phyloP scores from a whole-genome alignment of 1,140 invertebrate species.

The Pristionchus pacificus region DNA sequence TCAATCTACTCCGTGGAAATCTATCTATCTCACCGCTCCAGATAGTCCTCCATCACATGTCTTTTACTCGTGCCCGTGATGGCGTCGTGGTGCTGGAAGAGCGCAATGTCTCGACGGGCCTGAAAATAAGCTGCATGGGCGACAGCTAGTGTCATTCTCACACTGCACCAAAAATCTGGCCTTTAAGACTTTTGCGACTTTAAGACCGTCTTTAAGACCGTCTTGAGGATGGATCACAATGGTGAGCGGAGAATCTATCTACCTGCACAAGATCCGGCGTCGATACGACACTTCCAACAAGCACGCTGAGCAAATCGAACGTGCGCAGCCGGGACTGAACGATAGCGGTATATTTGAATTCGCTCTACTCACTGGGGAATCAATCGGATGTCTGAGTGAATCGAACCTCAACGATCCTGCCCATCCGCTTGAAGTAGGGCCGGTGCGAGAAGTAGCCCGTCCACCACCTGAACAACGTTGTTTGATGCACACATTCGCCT shows the following conservation, averaged over 20 bases:
- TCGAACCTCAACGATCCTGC: conserved; percentile 74
- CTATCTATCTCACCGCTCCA: conserved; percentile 14
- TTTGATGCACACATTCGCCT: conserved; percentile 9
- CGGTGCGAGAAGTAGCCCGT: conserved; percentile 89
- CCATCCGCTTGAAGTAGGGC: conserved; percentile 83
- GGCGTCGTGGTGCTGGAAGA: conserved; percentile 96
- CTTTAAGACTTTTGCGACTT: no score
- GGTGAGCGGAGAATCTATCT: conserved; percentile 12
- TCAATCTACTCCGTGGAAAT: neutral
- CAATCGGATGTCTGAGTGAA: no score
- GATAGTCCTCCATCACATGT: conserved; percentile 36
- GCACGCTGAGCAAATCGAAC: conserved; percentile 1
- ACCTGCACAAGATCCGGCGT: no score
- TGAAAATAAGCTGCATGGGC: conserved; percentile 57
- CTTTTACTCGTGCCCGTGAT: conserved; percentile 70
- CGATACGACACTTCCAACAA: neutral
- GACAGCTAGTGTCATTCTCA: conserved; percentile 64
- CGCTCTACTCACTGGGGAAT: no score
- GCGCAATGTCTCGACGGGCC: conserved; percentile 72
- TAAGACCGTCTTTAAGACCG: no score
- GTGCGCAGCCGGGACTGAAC: conserved; percentile 10
- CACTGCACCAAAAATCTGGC: no score
- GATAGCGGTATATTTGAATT: no score
- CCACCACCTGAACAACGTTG: conserved; percentile 80
- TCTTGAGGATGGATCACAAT: no score